Conservation (phyloP, 2,797 vertebrate species). For the Urosaurus nigricauda region DNA sequence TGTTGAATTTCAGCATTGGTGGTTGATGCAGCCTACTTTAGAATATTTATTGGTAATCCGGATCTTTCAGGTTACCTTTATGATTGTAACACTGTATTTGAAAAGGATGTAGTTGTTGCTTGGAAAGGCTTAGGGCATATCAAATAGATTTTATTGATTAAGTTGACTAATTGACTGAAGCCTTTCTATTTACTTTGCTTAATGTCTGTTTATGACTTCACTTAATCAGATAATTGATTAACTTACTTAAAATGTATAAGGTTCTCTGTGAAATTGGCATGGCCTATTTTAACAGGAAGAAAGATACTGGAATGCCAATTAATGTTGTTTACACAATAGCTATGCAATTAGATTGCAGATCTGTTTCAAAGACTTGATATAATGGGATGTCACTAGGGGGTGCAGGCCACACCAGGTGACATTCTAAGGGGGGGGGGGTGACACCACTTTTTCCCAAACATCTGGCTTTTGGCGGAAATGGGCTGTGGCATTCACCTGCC, state of each 20-base stretch:
- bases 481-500: too few relatives aligned
- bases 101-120: not conserved
- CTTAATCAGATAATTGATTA: not conserved
- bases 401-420: too few relatives aligned
- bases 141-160: not conserved
- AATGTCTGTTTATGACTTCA: not conserved
- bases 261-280: not conserved
- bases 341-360: not conserved
- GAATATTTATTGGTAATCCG: not conserved
- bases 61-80: not conserved
- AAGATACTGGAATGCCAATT: constrained; percentile 2
- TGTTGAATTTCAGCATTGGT: not conserved
- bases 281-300: not conserved
- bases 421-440: too few relatives aligned
- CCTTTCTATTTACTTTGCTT: constrained; percentile 9
- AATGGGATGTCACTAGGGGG: too few relatives aligned
- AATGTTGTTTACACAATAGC: not conserved
- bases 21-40: not conserved
- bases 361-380: not conserved
- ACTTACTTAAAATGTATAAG: not conserved
- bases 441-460: too few relatives aligned
- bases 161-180: not conserved
- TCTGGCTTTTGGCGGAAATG: too few relatives aligned
- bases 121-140: not conserved
- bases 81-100: not conserved